Percentiles rank a stretch among this genome's conserved stretches.
phyloP scores from a whole-genome alignment of 2,113 vertebrate species.

The Progne subis region DNA sequence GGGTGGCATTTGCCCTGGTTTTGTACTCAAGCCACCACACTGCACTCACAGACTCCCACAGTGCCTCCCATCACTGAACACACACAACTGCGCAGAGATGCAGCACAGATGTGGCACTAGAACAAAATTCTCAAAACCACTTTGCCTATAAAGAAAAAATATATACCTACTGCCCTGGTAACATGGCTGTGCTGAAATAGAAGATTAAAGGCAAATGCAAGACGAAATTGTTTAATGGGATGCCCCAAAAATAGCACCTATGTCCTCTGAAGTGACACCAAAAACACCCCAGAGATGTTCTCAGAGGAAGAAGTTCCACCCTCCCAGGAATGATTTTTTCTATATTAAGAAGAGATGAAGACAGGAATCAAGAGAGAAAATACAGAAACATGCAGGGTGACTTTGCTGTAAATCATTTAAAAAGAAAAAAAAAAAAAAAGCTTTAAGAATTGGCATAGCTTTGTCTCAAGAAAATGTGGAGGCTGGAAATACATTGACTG shows the following conservation, averaged over 20 bases:
- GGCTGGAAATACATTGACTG: background rate
- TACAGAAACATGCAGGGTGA: background rate
- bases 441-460: background rate
- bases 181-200: background rate
- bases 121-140: background rate
- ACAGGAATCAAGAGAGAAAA: background rate
- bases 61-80: background rate
- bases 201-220: background rate
- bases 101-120: background rate
- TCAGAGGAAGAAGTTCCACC: background rate
- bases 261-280: background rate
- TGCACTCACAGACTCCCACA: background rate
- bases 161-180: background rate
- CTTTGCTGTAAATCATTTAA: background rate
- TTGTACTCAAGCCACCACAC: background rate
- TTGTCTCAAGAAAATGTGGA: slow-evolving; percentile 2
- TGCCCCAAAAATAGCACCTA: background rate
- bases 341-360: background rate
- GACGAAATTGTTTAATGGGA: background rate
- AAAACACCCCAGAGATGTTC: fast-evolving
- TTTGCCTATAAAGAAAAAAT: background rate
- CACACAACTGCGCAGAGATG: background rate
- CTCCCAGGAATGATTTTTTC: background rate
- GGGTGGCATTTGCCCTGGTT: background rate
- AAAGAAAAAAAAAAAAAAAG: background rate